phyloP scores from a whole-genome alignment of 2,888 invertebrate genomes.

The Thyatira batis region DNA sequence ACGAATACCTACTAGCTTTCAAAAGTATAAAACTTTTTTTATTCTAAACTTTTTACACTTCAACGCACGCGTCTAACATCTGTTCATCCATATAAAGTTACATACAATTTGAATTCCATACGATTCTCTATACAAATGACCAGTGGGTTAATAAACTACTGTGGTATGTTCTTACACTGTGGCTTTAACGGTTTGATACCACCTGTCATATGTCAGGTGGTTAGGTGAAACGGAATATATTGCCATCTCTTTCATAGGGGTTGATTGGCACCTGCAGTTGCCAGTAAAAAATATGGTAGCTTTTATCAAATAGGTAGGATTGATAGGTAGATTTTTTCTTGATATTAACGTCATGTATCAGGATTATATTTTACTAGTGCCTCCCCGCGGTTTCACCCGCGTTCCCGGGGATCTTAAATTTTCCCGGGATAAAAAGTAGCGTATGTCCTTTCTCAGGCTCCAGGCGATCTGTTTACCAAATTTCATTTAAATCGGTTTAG shows the following conservation, averaged over 20 bases:
- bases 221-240: conserved; percentile 15
- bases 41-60: conserved; percentile 35
- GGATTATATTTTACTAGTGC: too few relatives aligned
- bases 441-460: too few relatives aligned
- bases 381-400: too few relatives aligned
- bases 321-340: too few relatives aligned
- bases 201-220: conserved; percentile 61
- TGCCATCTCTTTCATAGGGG: conserved; percentile 25
- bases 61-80: conserved; percentile 55
- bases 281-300: not conserved
- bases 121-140: not conserved
- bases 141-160: not conserved
- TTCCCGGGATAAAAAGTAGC: too few relatives aligned
- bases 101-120: conserved; percentile 6
- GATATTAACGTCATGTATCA: too few relatives aligned
- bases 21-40: conserved; percentile 11
- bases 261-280: conserved; percentile 10
- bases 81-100: conserved; percentile 27
- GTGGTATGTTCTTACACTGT: conserved; percentile 28
- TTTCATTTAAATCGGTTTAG: too few relatives aligned
- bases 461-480: too few relatives aligned
- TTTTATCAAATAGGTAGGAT: too few relatives aligned
- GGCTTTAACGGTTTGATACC: conserved; percentile 45
- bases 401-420: too few relatives aligned
- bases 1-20: not conserved